These are phyloP conservation scores for Cairina moschata DNA, from an alignment of 2,113 vertebrate genomes.

Conservation along the genomic window DNA sequence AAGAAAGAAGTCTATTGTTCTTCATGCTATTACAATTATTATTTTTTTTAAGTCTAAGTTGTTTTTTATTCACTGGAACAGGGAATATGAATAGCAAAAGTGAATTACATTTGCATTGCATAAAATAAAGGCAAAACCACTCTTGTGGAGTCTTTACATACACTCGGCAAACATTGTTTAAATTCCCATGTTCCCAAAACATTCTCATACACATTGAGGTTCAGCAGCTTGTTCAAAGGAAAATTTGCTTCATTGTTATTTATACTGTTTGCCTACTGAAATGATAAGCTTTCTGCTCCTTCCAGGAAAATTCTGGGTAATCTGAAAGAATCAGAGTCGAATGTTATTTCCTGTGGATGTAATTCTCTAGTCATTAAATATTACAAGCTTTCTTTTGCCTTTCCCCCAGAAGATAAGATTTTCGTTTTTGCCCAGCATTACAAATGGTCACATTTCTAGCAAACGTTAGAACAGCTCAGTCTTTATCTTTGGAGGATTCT, in stretches of 20 bases:
- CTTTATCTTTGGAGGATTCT: not conserved
- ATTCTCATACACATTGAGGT: not conserved
- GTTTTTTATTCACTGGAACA: conserved; percentile 3
- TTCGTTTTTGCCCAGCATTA: not conserved
- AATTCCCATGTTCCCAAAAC: not conserved
- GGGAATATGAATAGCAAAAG: not conserved
- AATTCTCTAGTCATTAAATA: not conserved
- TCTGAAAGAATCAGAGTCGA: not conserved
- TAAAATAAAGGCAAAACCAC: conserved; percentile 4
- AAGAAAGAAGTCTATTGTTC: not conserved
- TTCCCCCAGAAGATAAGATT: not conserved
- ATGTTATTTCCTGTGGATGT: not conserved
- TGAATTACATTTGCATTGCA: conserved; percentile 8
- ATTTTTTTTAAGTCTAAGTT: not conserved
- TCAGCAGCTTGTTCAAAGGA: not conserved
- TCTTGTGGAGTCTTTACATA: not conserved
- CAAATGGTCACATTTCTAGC: not conserved
- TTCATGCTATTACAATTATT: not conserved
- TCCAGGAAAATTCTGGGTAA: not conserved
- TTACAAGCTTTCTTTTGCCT: not conserved
- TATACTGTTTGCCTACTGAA: not conserved
- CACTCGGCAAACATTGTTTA: not conserved
- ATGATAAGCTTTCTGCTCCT: not conserved
- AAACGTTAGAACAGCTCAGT: not conserved
- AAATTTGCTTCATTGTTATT: not conserved